Evolutionary conservation across 1,140 invertebrate species (phyloP).

Genomic region (Sycobia sp.): DNA sequence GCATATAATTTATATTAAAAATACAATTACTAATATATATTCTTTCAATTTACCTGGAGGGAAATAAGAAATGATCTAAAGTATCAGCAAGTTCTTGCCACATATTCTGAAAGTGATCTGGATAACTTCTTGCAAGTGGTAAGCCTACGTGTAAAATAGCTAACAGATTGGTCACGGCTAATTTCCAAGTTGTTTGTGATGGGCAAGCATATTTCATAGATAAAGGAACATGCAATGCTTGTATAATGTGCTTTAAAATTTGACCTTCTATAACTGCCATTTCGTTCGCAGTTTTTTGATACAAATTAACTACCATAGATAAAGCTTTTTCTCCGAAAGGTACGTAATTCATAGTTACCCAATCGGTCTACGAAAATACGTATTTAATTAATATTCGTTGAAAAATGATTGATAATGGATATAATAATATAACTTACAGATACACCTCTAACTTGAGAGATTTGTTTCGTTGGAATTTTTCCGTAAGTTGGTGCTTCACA

Average conservation of each 20-base stretch:
- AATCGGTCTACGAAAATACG: slow-evolving; percentile 67
- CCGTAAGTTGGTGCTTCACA: slow-evolving; percentile 72
- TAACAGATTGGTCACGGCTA: slow-evolving; percentile 80
- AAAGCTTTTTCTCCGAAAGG: slow-evolving; percentile 87
- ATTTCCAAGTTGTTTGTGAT: slow-evolving; percentile 83
- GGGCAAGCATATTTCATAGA: slow-evolving; percentile 84
- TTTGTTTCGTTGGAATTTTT: slow-evolving; percentile 64
- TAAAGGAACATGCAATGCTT: slow-evolving; percentile 76
- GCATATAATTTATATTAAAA: background rate
- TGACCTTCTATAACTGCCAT: slow-evolving; percentile 75
- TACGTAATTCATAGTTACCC: slow-evolving; percentile 85
- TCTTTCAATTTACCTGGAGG: slow-evolving; percentile 66
- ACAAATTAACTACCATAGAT: slow-evolving; percentile 80
- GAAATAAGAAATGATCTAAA: slow-evolving; percentile 91
- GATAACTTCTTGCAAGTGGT: slow-evolving; percentile 82
- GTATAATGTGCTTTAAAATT: slow-evolving; percentile 79
- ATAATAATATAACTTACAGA: slow-evolving; percentile 46
- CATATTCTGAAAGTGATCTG: slow-evolving; percentile 71
- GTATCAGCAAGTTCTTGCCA: slow-evolving; percentile 87
- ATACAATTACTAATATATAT: background rate
- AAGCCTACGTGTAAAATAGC: slow-evolving; percentile 82
- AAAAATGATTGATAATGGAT: background rate
- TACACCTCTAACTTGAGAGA: slow-evolving; percentile 57
- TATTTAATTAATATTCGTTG: background rate
- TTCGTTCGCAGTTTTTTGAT: slow-evolving; percentile 79